These are phyloP conservation scores for Cirrhinus molitorella DNA, from an alignment of 2,797 vertebrate genomes.

Conservation along the genomic window DNA sequence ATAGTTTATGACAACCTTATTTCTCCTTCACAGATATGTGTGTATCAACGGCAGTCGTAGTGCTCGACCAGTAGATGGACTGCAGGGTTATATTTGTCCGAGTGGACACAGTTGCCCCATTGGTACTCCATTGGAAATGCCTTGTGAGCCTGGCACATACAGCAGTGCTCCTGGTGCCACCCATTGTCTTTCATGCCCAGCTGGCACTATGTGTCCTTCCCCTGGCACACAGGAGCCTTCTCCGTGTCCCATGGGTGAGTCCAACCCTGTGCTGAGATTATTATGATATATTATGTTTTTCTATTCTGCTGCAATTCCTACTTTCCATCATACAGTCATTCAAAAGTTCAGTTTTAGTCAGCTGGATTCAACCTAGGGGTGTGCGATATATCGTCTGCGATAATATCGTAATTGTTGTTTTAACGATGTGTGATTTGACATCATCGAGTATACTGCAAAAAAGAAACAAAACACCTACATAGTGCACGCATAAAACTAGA, in stretches of 20 bases:
- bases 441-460: no score
- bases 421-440: no score
- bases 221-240: constrained; percentile 79
- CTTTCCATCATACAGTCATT: neutral
- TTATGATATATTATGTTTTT: constrained; percentile 4
- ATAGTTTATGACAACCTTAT: neutral
- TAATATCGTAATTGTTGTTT: no score
- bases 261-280: neutral
- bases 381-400: no score
- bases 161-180: constrained; percentile 80
- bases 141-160: constrained; percentile 89
- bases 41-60: constrained; percentile 84
- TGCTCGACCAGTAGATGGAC: constrained; percentile 80
- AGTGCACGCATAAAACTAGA: no score
- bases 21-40: constrained; percentile 79
- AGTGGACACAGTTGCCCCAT: constrained; percentile 84
- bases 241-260: constrained; percentile 84
- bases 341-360: no score
- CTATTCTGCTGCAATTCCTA: constrained; percentile 12
- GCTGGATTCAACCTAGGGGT: no score
- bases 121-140: constrained; percentile 80
- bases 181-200: constrained; percentile 82
- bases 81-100: constrained; percentile 86
- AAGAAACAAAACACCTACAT: no score
- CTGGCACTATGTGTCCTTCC: constrained; percentile 80